These are phyloP conservation scores for Merodon equestris DNA, from an alignment of 2,888 invertebrate genomes.

Conservation along the genomic window DNA sequence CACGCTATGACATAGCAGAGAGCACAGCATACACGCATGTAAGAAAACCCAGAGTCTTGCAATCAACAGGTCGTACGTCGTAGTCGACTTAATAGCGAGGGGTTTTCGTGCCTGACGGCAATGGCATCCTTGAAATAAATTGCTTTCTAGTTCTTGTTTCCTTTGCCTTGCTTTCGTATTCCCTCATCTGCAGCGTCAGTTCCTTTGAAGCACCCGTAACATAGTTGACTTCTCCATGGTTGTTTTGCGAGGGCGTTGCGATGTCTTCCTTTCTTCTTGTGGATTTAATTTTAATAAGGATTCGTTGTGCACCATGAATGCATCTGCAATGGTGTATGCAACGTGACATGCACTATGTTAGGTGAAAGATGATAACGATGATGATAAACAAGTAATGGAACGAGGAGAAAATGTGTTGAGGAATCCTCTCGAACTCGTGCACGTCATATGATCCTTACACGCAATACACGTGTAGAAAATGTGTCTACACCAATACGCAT, in stretches of 20 bases:
- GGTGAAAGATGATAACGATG: constrained; percentile 1
- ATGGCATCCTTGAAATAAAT: constrained; percentile 63
- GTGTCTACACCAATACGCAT: no score
- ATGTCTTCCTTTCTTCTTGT: constrained; percentile 16
- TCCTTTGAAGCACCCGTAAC: constrained; percentile 16
- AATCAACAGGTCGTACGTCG: constrained; percentile 61
- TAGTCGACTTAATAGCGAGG: constrained; percentile 31
- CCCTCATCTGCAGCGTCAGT: constrained; percentile 24
- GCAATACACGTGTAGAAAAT: no score
- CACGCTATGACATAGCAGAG: constrained; percentile 35
- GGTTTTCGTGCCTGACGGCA: constrained; percentile 19
- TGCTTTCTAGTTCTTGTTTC: constrained; percentile 41
- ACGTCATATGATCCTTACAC: no score
- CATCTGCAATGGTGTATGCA: constrained; percentile 8
- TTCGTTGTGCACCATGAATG: constrained; percentile 14
- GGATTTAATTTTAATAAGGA: constrained; percentile 57
- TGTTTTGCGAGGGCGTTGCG: not conserved
- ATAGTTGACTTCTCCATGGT: constrained; percentile 12
- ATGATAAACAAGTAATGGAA: constrained; percentile 4
- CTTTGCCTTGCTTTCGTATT: constrained; percentile 4
- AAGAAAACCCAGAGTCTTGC: constrained; percentile 25
- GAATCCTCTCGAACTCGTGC: no score
- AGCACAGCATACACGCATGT: not conserved
- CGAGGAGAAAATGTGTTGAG: constrained; percentile 28
- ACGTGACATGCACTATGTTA: not conserved